Conservation (phyloP, 2,888 invertebrate genomes). For the Chrysolina oricalcia region DNA sequence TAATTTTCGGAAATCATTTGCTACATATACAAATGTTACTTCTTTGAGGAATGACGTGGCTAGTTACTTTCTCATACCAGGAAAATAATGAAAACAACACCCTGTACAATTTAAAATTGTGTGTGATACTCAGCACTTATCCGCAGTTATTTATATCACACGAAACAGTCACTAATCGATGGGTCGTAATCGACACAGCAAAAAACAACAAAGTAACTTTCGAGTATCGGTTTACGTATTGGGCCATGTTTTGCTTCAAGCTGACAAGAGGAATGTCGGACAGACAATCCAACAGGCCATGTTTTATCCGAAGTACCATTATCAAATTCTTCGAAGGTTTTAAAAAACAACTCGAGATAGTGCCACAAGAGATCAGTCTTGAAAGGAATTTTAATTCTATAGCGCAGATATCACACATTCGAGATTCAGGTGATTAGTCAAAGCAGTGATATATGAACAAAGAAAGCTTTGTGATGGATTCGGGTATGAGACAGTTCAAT, state of each 20-base stretch:
- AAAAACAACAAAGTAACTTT: not conserved
- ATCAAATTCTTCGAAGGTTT: conserved; percentile 9
- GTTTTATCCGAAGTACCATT: conserved; percentile 6
- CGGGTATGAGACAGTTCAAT: not conserved
- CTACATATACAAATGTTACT: no score
- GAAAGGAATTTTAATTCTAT: conserved; percentile 13
- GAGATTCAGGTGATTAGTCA: not conserved
- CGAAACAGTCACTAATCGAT: not conserved
- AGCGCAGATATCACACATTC: not conserved
- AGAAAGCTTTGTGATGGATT: not conserved
- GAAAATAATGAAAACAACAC: no score
- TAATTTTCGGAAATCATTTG: no score
- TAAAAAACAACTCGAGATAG: not conserved
- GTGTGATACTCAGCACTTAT: not conserved
- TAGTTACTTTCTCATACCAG: no score
- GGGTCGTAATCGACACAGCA: not conserved
- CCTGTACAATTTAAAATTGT: not conserved
- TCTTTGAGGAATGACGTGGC: no score
- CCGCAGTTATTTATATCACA: not conserved
- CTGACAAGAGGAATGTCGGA: not conserved
- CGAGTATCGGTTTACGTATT: not conserved
- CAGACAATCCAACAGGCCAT: conserved; percentile 7
- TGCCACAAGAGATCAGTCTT: not conserved
- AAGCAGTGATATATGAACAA: not conserved
- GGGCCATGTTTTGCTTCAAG: conserved; percentile 15